These are phyloP conservation scores for Catalaphyllia jardinei DNA, from an alignment of 64 coral and sea anemone species.

Conservation along the genomic window DNA sequence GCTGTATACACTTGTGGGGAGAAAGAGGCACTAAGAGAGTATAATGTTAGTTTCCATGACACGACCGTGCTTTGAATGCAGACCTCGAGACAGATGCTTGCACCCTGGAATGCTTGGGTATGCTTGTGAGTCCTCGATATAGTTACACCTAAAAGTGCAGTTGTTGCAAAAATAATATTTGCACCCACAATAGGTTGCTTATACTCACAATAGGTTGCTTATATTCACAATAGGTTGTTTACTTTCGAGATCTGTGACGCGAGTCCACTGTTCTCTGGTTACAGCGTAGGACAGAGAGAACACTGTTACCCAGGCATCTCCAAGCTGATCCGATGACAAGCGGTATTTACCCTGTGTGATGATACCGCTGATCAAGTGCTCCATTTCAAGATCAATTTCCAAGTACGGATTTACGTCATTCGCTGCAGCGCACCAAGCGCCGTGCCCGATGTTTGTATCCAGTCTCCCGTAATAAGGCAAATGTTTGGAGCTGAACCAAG, in stretches of 20 bases:
- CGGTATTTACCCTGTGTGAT: constrained; percentile 67
- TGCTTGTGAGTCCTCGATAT: too few relatives aligned
- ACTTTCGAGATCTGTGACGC: not conserved
- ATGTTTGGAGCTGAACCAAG: constrained; percentile 38
- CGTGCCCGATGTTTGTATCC: constrained; percentile 44
- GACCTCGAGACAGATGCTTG: too few relatives aligned
- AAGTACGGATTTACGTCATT: constrained; percentile 53
- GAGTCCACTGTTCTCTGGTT: not conserved
- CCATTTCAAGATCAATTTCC: constrained; percentile 61
- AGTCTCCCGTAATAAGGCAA: constrained; percentile 59
- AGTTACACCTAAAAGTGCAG: too few relatives aligned
- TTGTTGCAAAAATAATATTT: not conserved
- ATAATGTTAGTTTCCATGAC: too few relatives aligned
- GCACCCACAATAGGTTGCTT: not conserved
- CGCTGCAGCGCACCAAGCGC: constrained; percentile 64
- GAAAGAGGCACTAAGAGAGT: too few relatives aligned
- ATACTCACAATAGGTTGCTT: constrained; percentile 1
- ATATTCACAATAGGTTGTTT: not conserved
- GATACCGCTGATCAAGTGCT: constrained; percentile 48
- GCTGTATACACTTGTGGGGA: too few relatives aligned
- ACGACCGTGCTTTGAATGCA: too few relatives aligned
- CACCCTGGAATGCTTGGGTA: too few relatives aligned
- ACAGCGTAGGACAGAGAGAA: not conserved
- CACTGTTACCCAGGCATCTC: constrained; percentile 58
- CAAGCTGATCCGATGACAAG: constrained; percentile 42